Base-by-base conservation (phyloP, 2,888 invertebrate genomes). In the Eilema depressum region DNA sequence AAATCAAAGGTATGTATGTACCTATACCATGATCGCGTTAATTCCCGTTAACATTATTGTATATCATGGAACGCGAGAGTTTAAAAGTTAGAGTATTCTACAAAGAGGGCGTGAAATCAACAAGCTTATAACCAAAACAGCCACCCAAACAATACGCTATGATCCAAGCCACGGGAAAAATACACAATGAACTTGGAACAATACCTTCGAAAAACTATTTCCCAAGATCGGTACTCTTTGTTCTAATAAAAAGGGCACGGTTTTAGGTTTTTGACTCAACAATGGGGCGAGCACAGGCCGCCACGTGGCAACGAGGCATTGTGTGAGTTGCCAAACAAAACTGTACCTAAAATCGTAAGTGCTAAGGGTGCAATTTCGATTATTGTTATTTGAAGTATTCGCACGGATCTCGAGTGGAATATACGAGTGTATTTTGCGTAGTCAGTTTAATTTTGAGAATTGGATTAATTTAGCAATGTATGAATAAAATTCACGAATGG, bases 201-300 rank as follows among this genome's bases (percentile, higher is more conserved):
- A 91, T 90, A 87, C 87, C 86, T 80, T 85, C 80, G 81, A 83
- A 86, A 86, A 86, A 81, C 83, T 85, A 86, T 91, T 92, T 90
- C 92, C 90, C 90, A 88, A 89, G 89, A 90, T 86, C 86, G 77
- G 81, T 76, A 66, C 74, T 79, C 89, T 89, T 93, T 92, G 91
- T 92, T 89, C 87, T 77, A 80, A 77, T 78, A 83, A 88, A 87
- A 88, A 88, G 87, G 86, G 89, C 82, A 90, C 90, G 90, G 89
- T 89, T 93, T 90, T 85, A 89, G 90, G 91, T 92, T 92, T 93
- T 91, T 92, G 91, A 91, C 90, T 88, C 88, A 88, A 92, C 91
- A 91, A 91, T 88, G 83, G 86, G 80, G 85, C 83, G 81, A 84
- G 83, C 81, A 85, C 78, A 77, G 81, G 86, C 77, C 78, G 93